phyloP scores from a whole-genome alignment of 2,888 invertebrate species.

The Halocaridina rubra region DNA sequence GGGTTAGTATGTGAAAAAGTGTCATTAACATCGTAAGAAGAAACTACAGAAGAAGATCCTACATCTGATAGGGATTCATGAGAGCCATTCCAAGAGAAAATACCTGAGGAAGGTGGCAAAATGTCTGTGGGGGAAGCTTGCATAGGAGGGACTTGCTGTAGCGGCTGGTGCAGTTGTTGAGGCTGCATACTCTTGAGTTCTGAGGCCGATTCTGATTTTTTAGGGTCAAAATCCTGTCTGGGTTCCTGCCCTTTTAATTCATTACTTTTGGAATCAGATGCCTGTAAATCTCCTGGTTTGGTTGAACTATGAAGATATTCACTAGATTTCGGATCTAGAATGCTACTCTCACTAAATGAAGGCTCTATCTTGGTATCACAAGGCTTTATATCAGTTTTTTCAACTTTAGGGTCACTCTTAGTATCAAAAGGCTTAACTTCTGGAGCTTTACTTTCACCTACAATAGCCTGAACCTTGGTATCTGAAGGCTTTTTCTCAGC shows the following conservation, averaged over 20 bases:
- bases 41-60: conserved; percentile 26
- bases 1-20: not conserved
- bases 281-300: conserved; percentile 28
- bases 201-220: conserved; percentile 24
- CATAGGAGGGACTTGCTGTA: conserved; percentile 33
- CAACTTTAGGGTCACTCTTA: not conserved
- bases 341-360: conserved; percentile 10
- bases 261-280: not conserved
- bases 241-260: conserved; percentile 9
- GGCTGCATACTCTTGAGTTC: conserved; percentile 28
- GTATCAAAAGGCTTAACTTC: conserved; percentile 15
- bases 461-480: not conserved
- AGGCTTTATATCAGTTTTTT: not conserved
- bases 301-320: conserved; percentile 2
- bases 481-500: conserved; percentile 8
- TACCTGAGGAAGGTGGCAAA: conserved; percentile 49
- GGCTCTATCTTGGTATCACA: not conserved
- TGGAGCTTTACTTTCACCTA: conserved; percentile 5
- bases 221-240: conserved; percentile 13
- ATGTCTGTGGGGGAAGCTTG: conserved; percentile 44
- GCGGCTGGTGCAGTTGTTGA: conserved; percentile 17
- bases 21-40: conserved; percentile 26
- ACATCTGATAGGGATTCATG: conserved; percentile 37
- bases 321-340: conserved; percentile 4
- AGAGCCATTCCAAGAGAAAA: conserved; percentile 42